phyloP scores from a whole-genome alignment of 2,797 vertebrate species.

The Gadopsis marmoratus region DNA sequence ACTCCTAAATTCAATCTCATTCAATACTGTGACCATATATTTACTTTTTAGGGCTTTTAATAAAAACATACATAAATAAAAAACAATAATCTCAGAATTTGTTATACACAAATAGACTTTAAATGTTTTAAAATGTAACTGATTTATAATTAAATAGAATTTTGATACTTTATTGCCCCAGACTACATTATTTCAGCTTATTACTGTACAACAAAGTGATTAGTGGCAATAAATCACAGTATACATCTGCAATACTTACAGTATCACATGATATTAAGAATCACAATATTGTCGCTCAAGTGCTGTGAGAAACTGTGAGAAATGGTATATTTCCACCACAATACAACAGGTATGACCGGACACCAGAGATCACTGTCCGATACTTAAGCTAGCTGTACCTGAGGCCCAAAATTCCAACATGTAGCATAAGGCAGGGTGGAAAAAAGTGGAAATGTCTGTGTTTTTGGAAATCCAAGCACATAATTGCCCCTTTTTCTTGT shows the following conservation, averaged over 20 bases:
- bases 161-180: slow-evolving; percentile 13
- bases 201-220: slow-evolving; percentile 41
- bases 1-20: background rate
- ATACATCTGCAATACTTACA: slow-evolving; percentile 40
- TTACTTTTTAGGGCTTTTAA: slow-evolving; percentile 12
- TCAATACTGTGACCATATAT: background rate
- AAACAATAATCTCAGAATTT: slow-evolving; percentile 12
- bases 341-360: slow-evolving; percentile 10
- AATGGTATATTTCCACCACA: slow-evolving; percentile 13
- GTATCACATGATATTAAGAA: slow-evolving; percentile 32
- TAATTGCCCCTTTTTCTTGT: background rate
- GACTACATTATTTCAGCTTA: slow-evolving; percentile 21
- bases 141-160: slow-evolving; percentile 16
- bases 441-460: background rate
- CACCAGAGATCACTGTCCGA: slow-evolving; percentile 7
- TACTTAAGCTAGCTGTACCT: background rate
- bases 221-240: slow-evolving; percentile 64
- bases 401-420: background rate
- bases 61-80: slow-evolving; percentile 37
- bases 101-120: background rate
- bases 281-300: slow-evolving; percentile 36
- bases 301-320: slow-evolving; percentile 21
- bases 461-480: background rate
- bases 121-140: background rate
- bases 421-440: slow-evolving; percentile 19